Base-by-base conservation (phyloP, 2,888 invertebrate species). In the Ganaspis brasiliensis region DNA sequence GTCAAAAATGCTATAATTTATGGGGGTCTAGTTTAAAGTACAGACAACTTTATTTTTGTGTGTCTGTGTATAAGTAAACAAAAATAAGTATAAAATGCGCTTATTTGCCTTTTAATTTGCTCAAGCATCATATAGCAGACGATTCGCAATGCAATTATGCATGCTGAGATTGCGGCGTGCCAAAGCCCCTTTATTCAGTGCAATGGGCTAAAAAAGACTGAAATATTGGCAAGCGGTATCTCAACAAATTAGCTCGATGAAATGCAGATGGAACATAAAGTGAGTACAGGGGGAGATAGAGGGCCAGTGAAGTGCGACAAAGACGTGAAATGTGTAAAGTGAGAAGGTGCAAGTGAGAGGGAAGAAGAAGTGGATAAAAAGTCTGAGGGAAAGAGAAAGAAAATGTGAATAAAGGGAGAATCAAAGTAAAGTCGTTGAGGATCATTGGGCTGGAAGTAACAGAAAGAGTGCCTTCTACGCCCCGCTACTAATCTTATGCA, bases 171-270 rank as follows among this genome's bases (percentile, higher is more conserved):
- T 86, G 86, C 81, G 84, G 85, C 82, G 81, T 73, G 73, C 75
- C 67, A 31, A 83, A 81, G 79, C 78, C 81, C 78, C 77, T 86
- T 87, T 83, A 82, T 85, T 84, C 85, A 79, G 82, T 74, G 85
- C 87, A 87, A 88, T 88, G 89, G 85, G 86, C 85, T 86, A 89
- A 88, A 90, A 88, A 90, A 87, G 84, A 87, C 87, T 90, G 89
- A 90, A 91, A 91, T 91, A 91, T 91, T 90, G 90, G 90, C 90
- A 91, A 91, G 89, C 91, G 89, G 90, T 90, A 91, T 91, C 91
- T 91, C 91, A 88, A 90, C 90, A 91, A 91, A 91, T 91, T 91
- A 91, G 91, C 89, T 80, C 89, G 88, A 85, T 89, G 89, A 90
- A 89, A 89, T 88, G 89, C 89, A 88, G 89, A 90, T 88, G 87